These are phyloP conservation scores for Ellobium chinense DNA, from an alignment of 2,888 invertebrate genomes.

Conservation along the genomic window DNA sequence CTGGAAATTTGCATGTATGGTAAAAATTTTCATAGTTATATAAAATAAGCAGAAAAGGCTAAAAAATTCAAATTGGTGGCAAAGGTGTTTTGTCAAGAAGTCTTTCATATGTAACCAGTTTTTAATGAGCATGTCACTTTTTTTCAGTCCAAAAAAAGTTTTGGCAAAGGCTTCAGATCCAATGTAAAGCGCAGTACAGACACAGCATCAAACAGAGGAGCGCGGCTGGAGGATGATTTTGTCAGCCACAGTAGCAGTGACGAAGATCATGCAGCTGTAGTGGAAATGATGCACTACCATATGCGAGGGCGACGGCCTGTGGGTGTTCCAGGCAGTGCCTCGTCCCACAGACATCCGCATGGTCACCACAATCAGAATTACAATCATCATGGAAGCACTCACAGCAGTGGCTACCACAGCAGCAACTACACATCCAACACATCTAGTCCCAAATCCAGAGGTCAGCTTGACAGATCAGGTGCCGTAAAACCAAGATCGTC, in stretches of 20 bases:
- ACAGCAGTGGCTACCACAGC: slow-evolving; percentile 33
- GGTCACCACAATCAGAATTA: not conserved
- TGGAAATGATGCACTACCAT: slow-evolving; percentile 20
- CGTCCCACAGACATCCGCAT: not conserved
- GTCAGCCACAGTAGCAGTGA: slow-evolving; percentile 62
- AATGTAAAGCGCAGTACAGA: slow-evolving; percentile 45
- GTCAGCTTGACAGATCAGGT: not conserved
- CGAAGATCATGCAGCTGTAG: slow-evolving; percentile 51
- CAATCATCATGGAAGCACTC: not conserved
- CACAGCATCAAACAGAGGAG: slow-evolving; percentile 57
- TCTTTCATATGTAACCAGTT: not conserved
- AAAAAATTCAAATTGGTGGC: no score
- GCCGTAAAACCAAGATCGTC: slow-evolving; percentile 1
- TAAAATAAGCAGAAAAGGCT: no score
- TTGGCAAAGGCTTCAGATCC: slow-evolving; percentile 34
- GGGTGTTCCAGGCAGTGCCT: not conserved
- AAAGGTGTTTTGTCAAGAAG: not conserved
- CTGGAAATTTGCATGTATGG: no score
- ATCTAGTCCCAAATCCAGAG: slow-evolving; percentile 8
- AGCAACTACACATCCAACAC: not conserved
- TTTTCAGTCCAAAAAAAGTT: slow-evolving; percentile 41
- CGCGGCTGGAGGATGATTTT: slow-evolving; percentile 71
- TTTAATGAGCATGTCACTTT: not conserved
- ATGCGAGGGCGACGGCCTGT: not conserved
- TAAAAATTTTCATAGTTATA: no score